phyloP scores from a whole-genome alignment of 1,140 invertebrate genomes.

The Meteorus sp. region DNA sequence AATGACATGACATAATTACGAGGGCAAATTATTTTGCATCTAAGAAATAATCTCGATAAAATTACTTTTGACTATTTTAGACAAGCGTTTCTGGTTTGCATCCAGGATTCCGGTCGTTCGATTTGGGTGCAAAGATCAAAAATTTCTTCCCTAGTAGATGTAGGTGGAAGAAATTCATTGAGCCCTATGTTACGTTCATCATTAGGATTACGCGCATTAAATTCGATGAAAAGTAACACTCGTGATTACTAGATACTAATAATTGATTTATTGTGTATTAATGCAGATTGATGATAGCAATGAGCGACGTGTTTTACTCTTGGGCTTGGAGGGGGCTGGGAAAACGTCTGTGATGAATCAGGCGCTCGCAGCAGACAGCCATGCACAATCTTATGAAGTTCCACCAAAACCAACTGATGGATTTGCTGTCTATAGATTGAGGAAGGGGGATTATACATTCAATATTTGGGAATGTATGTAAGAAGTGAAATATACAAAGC shows the following conservation, averaged over 20 bases:
- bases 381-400: slow-evolving; percentile 32
- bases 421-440: slow-evolving; percentile 49
- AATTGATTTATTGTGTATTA: slow-evolving; percentile 14
- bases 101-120: no score
- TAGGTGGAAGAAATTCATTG: no score
- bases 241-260: background rate
- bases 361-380: slow-evolving; percentile 37
- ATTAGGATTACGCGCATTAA: no score
- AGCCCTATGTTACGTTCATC: no score
- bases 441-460: slow-evolving; percentile 42
- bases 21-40: no score
- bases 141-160: no score
- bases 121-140: no score
- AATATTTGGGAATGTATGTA: slow-evolving; percentile 54
- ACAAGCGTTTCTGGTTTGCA: no score
- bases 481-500: background rate
- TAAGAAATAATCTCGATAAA: no score
- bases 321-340: slow-evolving; percentile 54
- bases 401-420: slow-evolving; percentile 45
- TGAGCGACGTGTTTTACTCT: slow-evolving; percentile 49
- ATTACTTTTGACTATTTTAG: no score
- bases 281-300: slow-evolving; percentile 49
- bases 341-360: slow-evolving; percentile 55
- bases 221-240: background rate
- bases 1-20: no score